These are phyloP conservation scores for Xenotilapia flavipinnis DNA, from an alignment of 2,113 vertebrate species.

Conservation along the genomic window DNA sequence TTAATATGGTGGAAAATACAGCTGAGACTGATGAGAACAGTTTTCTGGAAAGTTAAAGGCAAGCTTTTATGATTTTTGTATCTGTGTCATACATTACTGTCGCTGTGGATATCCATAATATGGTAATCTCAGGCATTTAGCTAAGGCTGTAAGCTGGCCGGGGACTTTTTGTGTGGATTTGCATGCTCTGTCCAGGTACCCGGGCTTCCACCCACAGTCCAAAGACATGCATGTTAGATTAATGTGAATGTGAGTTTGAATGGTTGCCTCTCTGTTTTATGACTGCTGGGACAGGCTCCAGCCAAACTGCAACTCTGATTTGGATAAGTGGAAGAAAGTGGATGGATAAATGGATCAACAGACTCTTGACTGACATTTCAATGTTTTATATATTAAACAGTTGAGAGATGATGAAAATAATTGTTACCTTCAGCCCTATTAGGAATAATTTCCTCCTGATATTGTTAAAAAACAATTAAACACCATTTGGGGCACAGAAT, in stretches of 20 bases:
- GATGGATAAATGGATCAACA: background rate
- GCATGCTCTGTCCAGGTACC: background rate
- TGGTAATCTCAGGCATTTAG: accelerated
- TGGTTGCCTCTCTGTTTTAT: background rate
- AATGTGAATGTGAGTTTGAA: background rate
- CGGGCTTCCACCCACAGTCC: background rate
- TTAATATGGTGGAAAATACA: background rate
- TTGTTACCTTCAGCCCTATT: background rate
- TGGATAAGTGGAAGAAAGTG: background rate
- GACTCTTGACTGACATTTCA: background rate
- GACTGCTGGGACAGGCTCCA: background rate
- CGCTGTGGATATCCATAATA: background rate
- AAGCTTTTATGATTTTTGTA: background rate
- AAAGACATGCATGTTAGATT: background rate
- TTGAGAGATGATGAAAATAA: background rate
- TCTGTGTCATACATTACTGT: background rate
- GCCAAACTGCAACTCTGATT: background rate
- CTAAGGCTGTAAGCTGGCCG: background rate
- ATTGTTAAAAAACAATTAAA: background rate
- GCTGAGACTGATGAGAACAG: background rate
- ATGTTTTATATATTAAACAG: background rate
- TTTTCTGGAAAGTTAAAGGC: background rate
- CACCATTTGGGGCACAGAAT: background rate
- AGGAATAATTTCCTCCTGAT: background rate
- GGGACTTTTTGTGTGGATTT: background rate